A percentile compares a stretch with the other conserved stretches of the same genome.
phyloP scores from a whole-genome alignment of 2,888 invertebrate species.

The Himalopsyche anomala region DNA sequence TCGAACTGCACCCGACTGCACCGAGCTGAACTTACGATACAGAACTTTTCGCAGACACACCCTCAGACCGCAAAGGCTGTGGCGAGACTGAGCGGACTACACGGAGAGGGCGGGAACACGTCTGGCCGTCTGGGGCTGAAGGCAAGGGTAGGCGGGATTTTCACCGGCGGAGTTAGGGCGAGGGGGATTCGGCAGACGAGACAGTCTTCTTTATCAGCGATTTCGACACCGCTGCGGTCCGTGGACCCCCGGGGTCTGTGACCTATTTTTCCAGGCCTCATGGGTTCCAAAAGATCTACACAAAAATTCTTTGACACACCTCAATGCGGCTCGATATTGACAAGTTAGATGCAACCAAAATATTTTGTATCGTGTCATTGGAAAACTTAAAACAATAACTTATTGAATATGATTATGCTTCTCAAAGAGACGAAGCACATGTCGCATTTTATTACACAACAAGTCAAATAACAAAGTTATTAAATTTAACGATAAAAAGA shows the following conservation, averaged over 20 bases:
- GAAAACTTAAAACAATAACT: no score
- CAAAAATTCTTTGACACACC: no score
- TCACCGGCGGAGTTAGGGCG: not conserved
- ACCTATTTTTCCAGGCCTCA: not conserved
- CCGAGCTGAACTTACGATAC: not conserved
- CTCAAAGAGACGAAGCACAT: no score
- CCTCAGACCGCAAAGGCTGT: not conserved
- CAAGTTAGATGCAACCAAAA: no score
- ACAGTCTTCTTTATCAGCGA: not conserved
- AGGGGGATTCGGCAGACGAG: not conserved
- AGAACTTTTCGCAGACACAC: not conserved
- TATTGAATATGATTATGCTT: no score
- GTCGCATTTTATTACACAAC: no score
- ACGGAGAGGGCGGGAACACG: not conserved
- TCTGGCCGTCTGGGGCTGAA: slow-evolving; percentile 26
- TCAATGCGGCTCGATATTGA: no score
- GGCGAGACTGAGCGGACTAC: not conserved
- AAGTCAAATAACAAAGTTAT: no score
- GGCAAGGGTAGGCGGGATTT: not conserved
- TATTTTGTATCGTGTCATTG: no score
- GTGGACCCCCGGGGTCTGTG: slow-evolving; percentile 8
- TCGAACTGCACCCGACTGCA: not conserved
- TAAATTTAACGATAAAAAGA: no score
- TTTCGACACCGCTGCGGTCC: slow-evolving; percentile 13
- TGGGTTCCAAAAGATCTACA: not conserved